phyloP scores from a whole-genome alignment of 2,888 invertebrate species.

The Diarsia rubi region DNA sequence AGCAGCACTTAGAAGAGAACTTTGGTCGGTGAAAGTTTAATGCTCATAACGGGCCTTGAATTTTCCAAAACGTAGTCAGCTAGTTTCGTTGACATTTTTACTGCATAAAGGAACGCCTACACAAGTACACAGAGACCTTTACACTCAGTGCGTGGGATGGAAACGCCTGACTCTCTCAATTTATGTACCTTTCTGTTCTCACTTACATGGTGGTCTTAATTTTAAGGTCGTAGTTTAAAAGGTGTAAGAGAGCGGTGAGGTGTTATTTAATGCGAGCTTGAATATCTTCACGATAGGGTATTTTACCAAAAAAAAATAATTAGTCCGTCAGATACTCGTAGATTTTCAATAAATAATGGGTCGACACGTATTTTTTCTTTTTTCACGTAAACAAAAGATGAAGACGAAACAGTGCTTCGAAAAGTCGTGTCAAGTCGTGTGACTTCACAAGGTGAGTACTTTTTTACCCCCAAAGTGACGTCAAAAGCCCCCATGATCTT shows the following conservation, averaged over 20 bases:
- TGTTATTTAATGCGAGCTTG: not conserved
- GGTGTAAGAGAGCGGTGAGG: not conserved
- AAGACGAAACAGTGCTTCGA: too few relatives aligned
- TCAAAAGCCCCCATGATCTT: too few relatives aligned
- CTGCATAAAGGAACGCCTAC: constrained; percentile 37
- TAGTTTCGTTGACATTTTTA: constrained; percentile 14
- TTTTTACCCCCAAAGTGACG: too few relatives aligned
- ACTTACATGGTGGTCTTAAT: constrained; percentile 14
- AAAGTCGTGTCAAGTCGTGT: too few relatives aligned
- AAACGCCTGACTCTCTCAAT: constrained; percentile 31
- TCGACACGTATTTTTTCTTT: too few relatives aligned
- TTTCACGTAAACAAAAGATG: too few relatives aligned
- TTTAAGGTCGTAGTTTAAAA: constrained; percentile 23
- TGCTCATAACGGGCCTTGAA: not conserved
- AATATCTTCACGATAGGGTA: not conserved
- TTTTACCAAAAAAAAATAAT: too few relatives aligned
- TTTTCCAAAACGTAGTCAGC: not conserved
- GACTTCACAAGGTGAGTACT: too few relatives aligned
- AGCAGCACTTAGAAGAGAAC: not conserved
- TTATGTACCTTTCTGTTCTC: constrained; percentile 31
- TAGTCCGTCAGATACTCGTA: too few relatives aligned
- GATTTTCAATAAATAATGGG: too few relatives aligned
- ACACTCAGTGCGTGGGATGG: constrained; percentile 39
- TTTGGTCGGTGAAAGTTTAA: not conserved
- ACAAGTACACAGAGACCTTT: not conserved